A percentile compares a stretch with the other conserved stretches of the same genome.
These are phyloP conservation scores for Eudemis profundana DNA, from an alignment of 2,888 invertebrate genomes.

Conservation along the genomic window DNA sequence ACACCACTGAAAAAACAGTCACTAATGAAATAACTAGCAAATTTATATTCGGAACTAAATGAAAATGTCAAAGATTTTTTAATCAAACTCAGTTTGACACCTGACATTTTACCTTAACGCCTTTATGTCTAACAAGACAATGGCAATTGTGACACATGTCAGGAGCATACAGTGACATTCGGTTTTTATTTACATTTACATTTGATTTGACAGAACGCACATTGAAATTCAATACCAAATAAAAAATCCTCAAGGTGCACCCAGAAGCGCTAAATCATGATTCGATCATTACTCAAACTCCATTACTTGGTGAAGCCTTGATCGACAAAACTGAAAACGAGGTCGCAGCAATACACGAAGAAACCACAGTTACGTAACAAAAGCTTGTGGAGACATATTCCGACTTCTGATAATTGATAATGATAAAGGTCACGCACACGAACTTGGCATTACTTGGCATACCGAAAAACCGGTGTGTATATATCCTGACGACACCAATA, in stretches of 20 bases:
- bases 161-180: not conserved
- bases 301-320: conserved; percentile 35
- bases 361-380: conserved; percentile 24
- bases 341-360: conserved; percentile 34
- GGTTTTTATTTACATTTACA: not conserved
- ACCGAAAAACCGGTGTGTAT: conserved; percentile 21
- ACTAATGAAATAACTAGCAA: too few species aligned
- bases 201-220: not conserved
- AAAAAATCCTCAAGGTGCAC: conserved; percentile 16
- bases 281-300: conserved; percentile 37
- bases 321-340: conserved; percentile 40
- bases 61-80: not conserved
- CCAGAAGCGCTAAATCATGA: conserved; percentile 36
- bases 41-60: too few species aligned
- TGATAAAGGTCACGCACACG: conserved; percentile 33
- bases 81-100: not conserved
- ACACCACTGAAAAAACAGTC: too few species aligned
- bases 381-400: conserved; percentile 6
- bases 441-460: conserved; percentile 33
- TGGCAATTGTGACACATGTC: conserved; percentile 1
- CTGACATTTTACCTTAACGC: not conserved
- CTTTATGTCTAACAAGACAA: not conserved
- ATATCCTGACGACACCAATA: not conserved
- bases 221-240: conserved; percentile 9
- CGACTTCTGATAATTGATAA: conserved; percentile 26